Evolutionary conservation across 35 echinoderm and acorn worm genomes (phyloP), one percentile per base, ranked within the genome.

Genomic region (Nesometra sesokonis): DNA sequence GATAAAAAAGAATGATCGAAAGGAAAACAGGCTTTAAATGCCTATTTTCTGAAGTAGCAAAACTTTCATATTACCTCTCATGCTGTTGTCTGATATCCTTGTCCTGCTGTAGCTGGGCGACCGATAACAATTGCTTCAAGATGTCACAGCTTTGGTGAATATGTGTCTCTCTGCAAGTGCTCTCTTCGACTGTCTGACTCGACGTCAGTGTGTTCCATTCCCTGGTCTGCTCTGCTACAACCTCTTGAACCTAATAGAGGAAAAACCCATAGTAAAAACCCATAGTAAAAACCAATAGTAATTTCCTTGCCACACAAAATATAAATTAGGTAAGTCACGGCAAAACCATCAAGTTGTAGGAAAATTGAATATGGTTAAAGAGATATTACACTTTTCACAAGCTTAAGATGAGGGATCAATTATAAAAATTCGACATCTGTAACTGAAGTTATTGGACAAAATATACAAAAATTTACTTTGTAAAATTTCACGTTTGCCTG

Each of bases 111-210:
- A 39, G 84, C 32, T 98, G 95, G 27, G 86, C 85, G 32, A 85
- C 38, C 19, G 87, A 77, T 46, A 98, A 80, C 33, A 98, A 46
- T 77, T 92, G 94, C 35, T 86, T 88, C 33, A 98, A 82, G 36
- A 90, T 57, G 39, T 93, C 92, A 85, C 95, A 98, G 17, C 82
- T 79, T 52, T 98, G 95, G 8, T 98, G 87, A 78, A 92, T 88
- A 76, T 98, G 95, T 31, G 67, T 86, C 34, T 94, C 87, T 83
- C 84, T 89, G 27, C 87, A 33, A 23, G 33, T 77, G 19, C 57
- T 88, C 39, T 89, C 85, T 46, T 98, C 95, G 11, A 57, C 88
- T 21, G 33, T 17, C 19, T 98, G 95, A 9, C 84, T 90, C 19
- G 81, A 77, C 47, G 88, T 83, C 36, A 98, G 33, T 19, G 86